A percentile compares a stretch with the other conserved stretches of the same genome.
Conservation (phyloP, 2,888 invertebrate genomes). For the Geotrupes spiniger region DNA sequence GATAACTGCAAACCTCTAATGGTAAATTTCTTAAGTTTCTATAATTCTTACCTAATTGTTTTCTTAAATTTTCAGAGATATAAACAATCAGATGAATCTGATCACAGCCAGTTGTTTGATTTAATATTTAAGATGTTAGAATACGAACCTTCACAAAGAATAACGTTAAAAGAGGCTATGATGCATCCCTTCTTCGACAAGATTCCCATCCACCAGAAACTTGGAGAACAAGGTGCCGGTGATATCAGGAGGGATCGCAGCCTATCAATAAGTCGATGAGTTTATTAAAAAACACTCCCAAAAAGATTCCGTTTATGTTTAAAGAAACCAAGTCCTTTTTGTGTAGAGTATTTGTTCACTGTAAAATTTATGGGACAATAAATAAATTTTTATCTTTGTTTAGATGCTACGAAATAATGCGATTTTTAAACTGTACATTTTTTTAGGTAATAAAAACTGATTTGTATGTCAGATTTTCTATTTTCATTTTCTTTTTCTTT, state of each 20-base stretch:
- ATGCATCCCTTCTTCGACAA: slow-evolving; percentile 91
- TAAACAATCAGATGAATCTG: slow-evolving; percentile 81
- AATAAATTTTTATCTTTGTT: slow-evolving; percentile 10
- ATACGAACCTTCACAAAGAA: slow-evolving; percentile 90
- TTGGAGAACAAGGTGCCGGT: slow-evolving; percentile 58
- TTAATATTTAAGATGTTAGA: slow-evolving; percentile 94
- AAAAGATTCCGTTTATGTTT: not conserved
- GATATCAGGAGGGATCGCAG: slow-evolving; percentile 62
- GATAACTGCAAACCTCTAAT: slow-evolving; percentile 96
- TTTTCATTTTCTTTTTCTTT: not conserved
- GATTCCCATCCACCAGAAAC: slow-evolving; percentile 73
- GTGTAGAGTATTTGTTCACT: slow-evolving; percentile 8
- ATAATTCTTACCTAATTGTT: slow-evolving; percentile 9
- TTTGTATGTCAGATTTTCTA: not conserved
- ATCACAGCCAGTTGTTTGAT: slow-evolving; percentile 92
- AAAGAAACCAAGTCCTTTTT: slow-evolving; percentile 1
- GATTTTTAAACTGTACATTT: not conserved
- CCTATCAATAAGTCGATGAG: slow-evolving; percentile 71
- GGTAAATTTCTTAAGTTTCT: slow-evolving; percentile 54
- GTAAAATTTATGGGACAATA: slow-evolving; percentile 12
- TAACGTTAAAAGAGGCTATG: slow-evolving; percentile 84
- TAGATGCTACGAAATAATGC: not conserved
- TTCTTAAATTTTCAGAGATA: slow-evolving; percentile 68
- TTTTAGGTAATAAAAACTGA: not conserved
- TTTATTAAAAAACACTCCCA: slow-evolving; percentile 4